Evolutionary conservation across 35 echinoderm and acorn worm species (phyloP).

Genomic region (Strongylocentrotus purpuratus): DNA sequence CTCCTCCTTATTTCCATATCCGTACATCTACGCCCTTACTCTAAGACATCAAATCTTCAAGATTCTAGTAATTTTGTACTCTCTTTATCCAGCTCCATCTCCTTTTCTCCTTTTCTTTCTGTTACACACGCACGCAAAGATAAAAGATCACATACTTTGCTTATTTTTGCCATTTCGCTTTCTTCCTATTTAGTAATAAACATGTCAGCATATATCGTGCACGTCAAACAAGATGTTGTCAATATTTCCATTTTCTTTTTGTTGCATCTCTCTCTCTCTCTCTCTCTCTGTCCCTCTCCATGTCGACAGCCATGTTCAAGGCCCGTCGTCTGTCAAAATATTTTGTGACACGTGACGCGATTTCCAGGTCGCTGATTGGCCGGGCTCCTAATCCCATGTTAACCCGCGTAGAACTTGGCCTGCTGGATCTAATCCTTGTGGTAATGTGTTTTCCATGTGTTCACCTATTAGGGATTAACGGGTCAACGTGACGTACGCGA

Average conservation of each 20-base stretch:
- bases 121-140: too few relatives aligned
- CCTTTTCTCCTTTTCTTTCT: not conserved
- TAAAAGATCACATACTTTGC: too few relatives aligned
- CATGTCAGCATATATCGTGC: not conserved
- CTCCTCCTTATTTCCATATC: too few relatives aligned
- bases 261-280: not conserved
- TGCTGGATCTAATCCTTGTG: not conserved
- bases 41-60: too few relatives aligned
- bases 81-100: not conserved
- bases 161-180: too few relatives aligned
- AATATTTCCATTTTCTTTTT: not conserved
- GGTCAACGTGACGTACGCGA: not conserved
- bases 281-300: not conserved
- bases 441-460: constrained; percentile 44
- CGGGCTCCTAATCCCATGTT: not conserved
- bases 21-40: too few relatives aligned
- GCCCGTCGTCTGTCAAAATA: constrained; percentile 15
- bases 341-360: not conserved
- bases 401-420: constrained; percentile 21
- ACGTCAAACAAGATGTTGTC: not conserved
- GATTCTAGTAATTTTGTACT: not conserved
- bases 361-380: not conserved
- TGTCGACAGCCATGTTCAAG: not conserved
- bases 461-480: not conserved
- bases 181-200: not conserved